Base-by-base conservation (phyloP, 2,113 vertebrate genomes). In the Monarcha castaneiventris region DNA sequence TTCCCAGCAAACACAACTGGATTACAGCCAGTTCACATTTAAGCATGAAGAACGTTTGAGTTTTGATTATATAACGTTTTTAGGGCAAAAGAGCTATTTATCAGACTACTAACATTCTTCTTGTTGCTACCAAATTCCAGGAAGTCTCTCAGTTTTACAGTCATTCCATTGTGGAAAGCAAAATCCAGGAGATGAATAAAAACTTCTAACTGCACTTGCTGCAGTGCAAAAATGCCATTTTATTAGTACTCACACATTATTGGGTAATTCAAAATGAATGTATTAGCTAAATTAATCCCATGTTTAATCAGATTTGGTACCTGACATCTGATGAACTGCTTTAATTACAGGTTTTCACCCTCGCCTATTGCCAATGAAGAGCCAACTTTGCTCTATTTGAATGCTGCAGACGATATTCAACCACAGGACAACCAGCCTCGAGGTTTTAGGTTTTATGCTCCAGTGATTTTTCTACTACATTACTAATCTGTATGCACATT, bases 371-470 rank as follows among this genome's bases (percentile, higher is more conserved):
- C 62, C 79, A 73, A 19, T 0, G 3, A 85, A 72, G 11, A 93
- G 59, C 33, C 55, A 79, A 75, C 62, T 75, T 29, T 27, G 77
- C 62, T 90, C 9, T 25, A 5, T 66, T 13, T 67, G 55, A 93
- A 67, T 13, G 72, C 10, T 78, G 44, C n/a, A 16, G 54, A 81
- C 61, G 79, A 92, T 88, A 52, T 5, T 49, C 85, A 74, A 26
- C 64, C 79, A 78, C 56, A 63, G 56, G 84, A 81, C 80, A 92
- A 87, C 83, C 69, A 56, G 88, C 94, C 96, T 86, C 88, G 13
- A 95, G 95, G 90, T 90, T 94, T 93, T 79, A 64, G 49, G 80
- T 63, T 96, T 94, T 61, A 77, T 10, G 88, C 85, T 92, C 80
- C 79, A 54, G 72, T 67, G 78, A 79, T 74, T 95, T 62, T 94